Evolutionary conservation across 2,888 invertebrate genomes (phyloP).

Genomic region (Steinernema carpocapsae): DNA sequence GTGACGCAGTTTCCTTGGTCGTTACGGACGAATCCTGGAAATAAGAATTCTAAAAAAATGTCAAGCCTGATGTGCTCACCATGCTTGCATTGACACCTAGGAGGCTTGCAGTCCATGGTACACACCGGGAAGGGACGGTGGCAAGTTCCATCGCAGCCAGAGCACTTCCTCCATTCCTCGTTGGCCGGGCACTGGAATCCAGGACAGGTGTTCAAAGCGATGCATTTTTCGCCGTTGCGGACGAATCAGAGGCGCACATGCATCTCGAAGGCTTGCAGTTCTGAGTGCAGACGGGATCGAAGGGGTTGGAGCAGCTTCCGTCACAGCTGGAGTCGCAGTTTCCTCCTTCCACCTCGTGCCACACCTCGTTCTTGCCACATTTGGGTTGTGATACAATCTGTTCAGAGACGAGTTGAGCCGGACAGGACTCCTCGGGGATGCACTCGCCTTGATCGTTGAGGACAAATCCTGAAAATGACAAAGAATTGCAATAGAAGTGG

Average conservation of each 20-base stretch:
- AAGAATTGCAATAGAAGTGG: too few relatives aligned
- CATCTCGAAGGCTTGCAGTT: neutral
- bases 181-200: neutral
- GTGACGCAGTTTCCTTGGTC: conserved; percentile 11
- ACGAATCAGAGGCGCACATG: neutral
- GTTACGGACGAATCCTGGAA: conserved; percentile 1
- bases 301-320: conserved; percentile 15
- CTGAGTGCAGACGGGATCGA: neutral
- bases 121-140: neutral
- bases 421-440: neutral
- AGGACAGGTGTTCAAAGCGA: neutral
- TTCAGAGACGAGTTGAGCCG: too few relatives aligned
- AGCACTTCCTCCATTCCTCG: neutral
- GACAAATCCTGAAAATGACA: too few relatives aligned
- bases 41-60: neutral
- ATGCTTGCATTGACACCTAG: neutral
- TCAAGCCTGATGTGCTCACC: neutral
- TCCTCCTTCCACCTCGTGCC: neutral
- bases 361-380: too few relatives aligned
- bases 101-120: neutral
- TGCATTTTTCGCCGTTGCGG: neutral
- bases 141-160: neutral
- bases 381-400: neutral
- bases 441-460: neutral
- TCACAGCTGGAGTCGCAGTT: neutral